A percentile compares a stretch with the other conserved stretches of the same genome.
These are phyloP conservation scores for Perognathus longimembris DNA, from an alignment of 2,113 vertebrate genomes.

Conservation along the genomic window DNA sequence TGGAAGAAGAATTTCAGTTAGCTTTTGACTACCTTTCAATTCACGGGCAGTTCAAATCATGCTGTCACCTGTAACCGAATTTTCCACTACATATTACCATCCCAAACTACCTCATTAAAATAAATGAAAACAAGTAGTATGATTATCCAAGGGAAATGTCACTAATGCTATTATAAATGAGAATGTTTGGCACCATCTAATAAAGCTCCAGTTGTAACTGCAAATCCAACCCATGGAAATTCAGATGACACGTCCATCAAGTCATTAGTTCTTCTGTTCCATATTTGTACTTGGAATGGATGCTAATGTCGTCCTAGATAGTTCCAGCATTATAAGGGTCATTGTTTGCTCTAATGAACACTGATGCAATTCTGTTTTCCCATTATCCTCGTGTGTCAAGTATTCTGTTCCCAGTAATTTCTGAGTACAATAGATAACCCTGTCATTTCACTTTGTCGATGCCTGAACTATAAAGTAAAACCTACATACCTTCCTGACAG, in stretches of 20 bases:
- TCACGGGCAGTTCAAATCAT: slow-evolving; percentile 72
- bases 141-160: slow-evolving; percentile 79
- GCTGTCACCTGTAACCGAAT: slow-evolving; percentile 75
- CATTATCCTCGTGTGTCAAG: slow-evolving; percentile 57
- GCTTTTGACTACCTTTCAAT: slow-evolving; percentile 75
- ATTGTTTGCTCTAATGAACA: slow-evolving; percentile 78
- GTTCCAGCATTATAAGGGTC: slow-evolving; percentile 57
- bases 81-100: slow-evolving; percentile 72
- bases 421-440: slow-evolving; percentile 32
- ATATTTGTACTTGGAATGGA: slow-evolving; percentile 54
- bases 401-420: slow-evolving; percentile 50
- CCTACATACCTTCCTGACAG: background rate
- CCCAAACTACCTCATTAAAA: slow-evolving; percentile 82
- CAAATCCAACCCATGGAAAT: slow-evolving; percentile 72
- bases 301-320: slow-evolving; percentile 32
- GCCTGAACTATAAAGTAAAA: background rate
- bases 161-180: slow-evolving; percentile 75
- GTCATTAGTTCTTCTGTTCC: slow-evolving; percentile 72
- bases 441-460: slow-evolving; percentile 30
- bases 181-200: slow-evolving; percentile 76
- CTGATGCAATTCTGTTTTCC: slow-evolving; percentile 60
- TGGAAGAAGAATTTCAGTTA: slow-evolving; percentile 66
- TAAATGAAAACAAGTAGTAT: slow-evolving; percentile 84
- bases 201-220: slow-evolving; percentile 67
- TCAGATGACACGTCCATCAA: slow-evolving; percentile 61